phyloP scores from a whole-genome alignment of 2,888 invertebrate genomes.

The Parnassius apollo region DNA sequence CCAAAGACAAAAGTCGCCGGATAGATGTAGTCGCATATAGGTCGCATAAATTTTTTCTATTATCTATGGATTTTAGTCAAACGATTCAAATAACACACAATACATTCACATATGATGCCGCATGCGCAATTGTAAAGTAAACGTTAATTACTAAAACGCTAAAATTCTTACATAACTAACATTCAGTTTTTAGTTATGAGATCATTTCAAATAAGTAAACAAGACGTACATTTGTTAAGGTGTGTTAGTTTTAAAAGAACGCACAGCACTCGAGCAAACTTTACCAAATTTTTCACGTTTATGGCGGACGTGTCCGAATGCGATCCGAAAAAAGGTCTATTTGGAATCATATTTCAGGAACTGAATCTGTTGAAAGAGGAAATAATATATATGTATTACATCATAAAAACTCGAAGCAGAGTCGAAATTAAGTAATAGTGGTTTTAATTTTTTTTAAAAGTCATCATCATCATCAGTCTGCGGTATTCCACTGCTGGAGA shows the following conservation, averaged over 20 bases:
- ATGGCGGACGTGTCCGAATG: slow-evolving; percentile 85
- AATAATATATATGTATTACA: neutral
- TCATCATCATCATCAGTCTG: neutral
- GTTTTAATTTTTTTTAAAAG: no score
- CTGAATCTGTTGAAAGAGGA: slow-evolving; percentile 45
- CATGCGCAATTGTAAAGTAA: neutral
- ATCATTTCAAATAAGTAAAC: neutral
- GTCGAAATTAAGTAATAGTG: no score
- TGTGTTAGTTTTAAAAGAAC: neutral
- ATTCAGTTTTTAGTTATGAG: neutral
- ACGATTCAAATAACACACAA: neutral
- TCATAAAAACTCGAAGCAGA: no score
- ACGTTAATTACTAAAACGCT: neutral
- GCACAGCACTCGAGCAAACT: slow-evolving; percentile 28
- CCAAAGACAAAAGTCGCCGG: no score
- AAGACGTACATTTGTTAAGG: neutral
- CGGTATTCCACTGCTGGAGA: neutral
- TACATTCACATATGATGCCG: neutral
- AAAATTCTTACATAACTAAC: neutral
- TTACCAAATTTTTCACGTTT: slow-evolving; percentile 80
- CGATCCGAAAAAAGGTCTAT: slow-evolving; percentile 72
- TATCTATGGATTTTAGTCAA: no score
- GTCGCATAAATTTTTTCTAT: no score
- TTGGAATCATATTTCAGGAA: slow-evolving; percentile 46
- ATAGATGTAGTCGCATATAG: no score